These are phyloP conservation scores for Oceanodroma tethys DNA, from an alignment of 2,113 vertebrate genomes.

Conservation along the genomic window DNA sequence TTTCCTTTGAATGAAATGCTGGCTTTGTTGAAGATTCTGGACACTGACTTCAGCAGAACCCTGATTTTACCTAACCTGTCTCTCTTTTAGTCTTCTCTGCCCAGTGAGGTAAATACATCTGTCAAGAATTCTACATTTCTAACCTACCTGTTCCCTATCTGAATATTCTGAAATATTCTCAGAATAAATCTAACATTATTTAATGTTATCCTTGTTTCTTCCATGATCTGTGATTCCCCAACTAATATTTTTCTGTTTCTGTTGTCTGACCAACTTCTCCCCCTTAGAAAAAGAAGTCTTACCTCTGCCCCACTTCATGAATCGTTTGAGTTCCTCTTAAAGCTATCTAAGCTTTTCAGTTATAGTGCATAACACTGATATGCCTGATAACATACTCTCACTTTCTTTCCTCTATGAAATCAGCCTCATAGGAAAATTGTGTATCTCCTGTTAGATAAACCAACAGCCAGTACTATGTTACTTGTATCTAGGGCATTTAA, in stretches of 20 bases:
- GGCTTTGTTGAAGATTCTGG: neutral
- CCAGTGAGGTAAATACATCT: neutral
- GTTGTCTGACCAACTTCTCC: neutral
- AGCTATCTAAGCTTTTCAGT: neutral
- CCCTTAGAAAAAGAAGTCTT: neutral
- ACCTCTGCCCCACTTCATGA: neutral
- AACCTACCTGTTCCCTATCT: neutral
- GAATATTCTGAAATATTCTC: neutral
- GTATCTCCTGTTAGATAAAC: neutral
- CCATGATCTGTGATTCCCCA: neutral
- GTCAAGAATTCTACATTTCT: neutral
- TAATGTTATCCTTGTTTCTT: neutral
- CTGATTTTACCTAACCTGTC: neutral
- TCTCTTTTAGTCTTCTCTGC: neutral
- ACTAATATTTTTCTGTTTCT: neutral
- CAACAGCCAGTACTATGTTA: neutral
- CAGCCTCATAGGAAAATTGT: neutral
- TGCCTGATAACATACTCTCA: neutral
- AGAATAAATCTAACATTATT: neutral
- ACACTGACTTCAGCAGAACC: neutral
- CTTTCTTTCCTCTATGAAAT: neutral
- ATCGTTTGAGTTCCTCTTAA: neutral
- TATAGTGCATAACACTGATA: neutral
- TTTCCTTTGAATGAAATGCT: neutral
- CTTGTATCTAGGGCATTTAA: neutral